Percentiles rank a stretch among this genome's conserved stretches.
Evolutionary conservation across 2,797 vertebrate species (phyloP).

Genomic region (Eulemur mongoz): DNA sequence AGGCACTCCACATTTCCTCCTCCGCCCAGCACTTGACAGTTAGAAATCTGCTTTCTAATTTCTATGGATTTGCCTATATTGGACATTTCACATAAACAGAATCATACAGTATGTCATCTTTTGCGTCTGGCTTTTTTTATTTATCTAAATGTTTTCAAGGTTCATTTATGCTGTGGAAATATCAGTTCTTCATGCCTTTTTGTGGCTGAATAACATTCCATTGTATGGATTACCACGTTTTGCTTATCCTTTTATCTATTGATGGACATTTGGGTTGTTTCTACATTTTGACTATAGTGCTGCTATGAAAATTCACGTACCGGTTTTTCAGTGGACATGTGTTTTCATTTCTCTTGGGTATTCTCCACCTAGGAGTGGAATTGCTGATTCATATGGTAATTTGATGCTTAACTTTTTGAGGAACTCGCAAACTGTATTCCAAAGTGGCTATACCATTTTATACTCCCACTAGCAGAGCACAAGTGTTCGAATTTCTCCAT

Average conservation of each 20-base stretch:
- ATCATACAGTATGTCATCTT: neutral
- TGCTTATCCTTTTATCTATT: neutral
- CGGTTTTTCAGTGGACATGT: neutral
- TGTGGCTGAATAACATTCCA: neutral
- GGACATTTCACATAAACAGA: neutral
- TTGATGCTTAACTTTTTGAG: slow-evolving; percentile 5
- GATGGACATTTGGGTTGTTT: neutral
- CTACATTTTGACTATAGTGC: neutral
- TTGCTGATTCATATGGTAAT: neutral
- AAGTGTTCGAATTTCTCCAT: neutral
- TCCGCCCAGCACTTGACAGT: neutral
- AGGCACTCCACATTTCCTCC: neutral
- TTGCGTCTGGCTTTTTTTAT: neutral
- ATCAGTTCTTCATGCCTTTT: neutral
- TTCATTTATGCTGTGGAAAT: neutral
- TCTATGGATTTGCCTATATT: neutral
- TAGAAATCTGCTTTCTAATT: neutral
- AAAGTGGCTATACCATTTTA: slow-evolving; percentile 1
- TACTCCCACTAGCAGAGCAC: neutral
- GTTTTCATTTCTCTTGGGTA: slow-evolving; percentile 31
- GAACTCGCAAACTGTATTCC: slow-evolving; percentile 7
- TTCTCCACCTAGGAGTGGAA: neutral
- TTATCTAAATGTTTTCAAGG: neutral
- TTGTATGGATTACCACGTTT: neutral
- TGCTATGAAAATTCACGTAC: neutral